These are phyloP conservation scores for Otis tarda DNA, from an alignment of 2,113 vertebrate genomes.

Conservation along the genomic window DNA sequence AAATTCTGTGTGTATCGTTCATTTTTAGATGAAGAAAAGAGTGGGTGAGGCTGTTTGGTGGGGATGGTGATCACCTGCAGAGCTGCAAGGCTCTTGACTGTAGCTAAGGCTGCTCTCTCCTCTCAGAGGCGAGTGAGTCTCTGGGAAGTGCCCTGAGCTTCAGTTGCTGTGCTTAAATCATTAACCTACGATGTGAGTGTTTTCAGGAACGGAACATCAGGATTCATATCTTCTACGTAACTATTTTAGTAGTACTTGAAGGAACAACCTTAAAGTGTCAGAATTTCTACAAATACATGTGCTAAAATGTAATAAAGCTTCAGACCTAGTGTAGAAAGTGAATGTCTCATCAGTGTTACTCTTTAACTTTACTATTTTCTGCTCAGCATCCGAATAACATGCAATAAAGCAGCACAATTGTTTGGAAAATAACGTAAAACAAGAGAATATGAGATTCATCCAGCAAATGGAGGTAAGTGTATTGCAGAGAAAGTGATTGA, in stretches of 20 bases:
- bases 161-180: background rate
- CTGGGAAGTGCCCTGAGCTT: background rate
- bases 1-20: background rate
- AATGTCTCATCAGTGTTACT: background rate
- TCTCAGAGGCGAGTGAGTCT: background rate
- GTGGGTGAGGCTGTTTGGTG: background rate
- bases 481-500: background rate
- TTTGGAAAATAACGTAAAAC: background rate
- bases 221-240: fast-evolving
- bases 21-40: background rate
- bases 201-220: background rate
- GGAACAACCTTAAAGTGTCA: background rate
- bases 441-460: background rate
- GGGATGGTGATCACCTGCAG: background rate
- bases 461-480: background rate
- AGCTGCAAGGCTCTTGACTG: background rate
- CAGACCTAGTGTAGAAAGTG: background rate
- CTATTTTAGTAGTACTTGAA: background rate
- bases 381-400: background rate
- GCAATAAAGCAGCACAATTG: background rate
- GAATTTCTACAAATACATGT: background rate
- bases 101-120: background rate
- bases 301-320: background rate
- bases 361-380: background rate
- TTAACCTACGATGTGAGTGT: fast-evolving